Base-by-base conservation (phyloP, 2,888 invertebrate genomes). In the Lymantria monacha region DNA sequence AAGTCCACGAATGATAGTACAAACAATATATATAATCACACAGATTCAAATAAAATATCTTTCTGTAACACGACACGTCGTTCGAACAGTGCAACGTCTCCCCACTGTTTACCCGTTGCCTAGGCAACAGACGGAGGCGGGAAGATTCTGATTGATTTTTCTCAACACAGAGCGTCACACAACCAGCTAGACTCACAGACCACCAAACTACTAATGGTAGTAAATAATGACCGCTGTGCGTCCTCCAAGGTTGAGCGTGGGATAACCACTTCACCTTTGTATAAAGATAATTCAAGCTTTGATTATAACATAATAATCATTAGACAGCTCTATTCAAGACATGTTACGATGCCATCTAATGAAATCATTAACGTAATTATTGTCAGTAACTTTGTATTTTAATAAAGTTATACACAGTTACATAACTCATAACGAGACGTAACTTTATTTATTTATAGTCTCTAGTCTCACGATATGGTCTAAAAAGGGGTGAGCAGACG, bases 141-240 rank as follows among this genome's bases (percentile, higher is more conserved):
- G 83, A 84, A 84, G 76, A 79, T 77, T 71, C 65, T 76, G 82
- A 91, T 91, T 91, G 91, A 91, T 91, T 91, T 91, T 91, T 91
- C 83, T 83, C 76, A 66, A 57, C 65, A 61, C 62, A 60, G 51
- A 69, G 61, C 67, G 61, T 57, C 60, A 55, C 66, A 62, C 65
- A 55, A 58, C 68, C 70, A 70, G 71, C 69, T 68, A 66, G 57
- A 59, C 51, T 53, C 50, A 53, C 47, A 62, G 54, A 46, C 47
- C 51, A 57, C 55, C 51, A 51, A 51, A 51, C 61, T 64, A 61
- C 64, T 61, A 65, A 61, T 68, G 51, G 57, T 66, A 60, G 57
- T 54, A 59, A 55, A 54, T 57, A 61, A 60, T 54, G 38, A 50
- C n/a, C 42, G 41, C 14, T 44, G 46, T 53, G 51, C 51, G 50